These are phyloP conservation scores for Plebejus melissa DNA, from an alignment of 2,888 invertebrate species.

Conservation along the genomic window DNA sequence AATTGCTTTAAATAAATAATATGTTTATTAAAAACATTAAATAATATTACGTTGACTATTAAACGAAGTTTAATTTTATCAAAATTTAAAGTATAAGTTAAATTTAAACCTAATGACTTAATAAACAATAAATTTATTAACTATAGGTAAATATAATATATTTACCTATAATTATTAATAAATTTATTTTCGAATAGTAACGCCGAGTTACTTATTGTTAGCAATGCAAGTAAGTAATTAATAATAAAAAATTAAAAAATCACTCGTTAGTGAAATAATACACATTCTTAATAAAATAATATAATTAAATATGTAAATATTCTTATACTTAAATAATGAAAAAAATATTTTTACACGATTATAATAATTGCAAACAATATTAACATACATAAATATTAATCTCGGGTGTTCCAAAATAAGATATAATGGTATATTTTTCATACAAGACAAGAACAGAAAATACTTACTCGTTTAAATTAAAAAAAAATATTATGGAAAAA, in stretches of 20 bases:
- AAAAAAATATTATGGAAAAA: not conserved
- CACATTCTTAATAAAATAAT: not conserved
- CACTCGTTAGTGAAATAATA: not conserved
- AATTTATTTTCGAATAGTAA: not conserved
- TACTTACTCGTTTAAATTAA: not conserved
- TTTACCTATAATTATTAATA: not conserved
- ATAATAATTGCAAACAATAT: not conserved
- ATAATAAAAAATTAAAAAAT: not conserved
- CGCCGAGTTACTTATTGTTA: not conserved
- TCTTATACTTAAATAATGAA: not conserved
- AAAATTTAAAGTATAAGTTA: too few species aligned
- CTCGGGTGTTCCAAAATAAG: not conserved
- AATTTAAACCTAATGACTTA: too few species aligned
- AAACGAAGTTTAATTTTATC: too few species aligned
- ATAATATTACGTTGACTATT: too few species aligned
- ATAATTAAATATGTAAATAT: slow-evolving; percentile 13
- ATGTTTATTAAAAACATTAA: too few species aligned
- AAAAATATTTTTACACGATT: slow-evolving; percentile 10
- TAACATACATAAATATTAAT: slow-evolving; percentile 15
- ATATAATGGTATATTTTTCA: not conserved
- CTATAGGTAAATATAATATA: too few species aligned
- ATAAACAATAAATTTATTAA: not conserved
- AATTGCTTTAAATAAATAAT: too few species aligned
- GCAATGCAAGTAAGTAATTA: not conserved
- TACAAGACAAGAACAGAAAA: not conserved